A percentile compares a stretch with the other conserved stretches of the same genome.
Evolutionary conservation across 2,113 vertebrate genomes (phyloP).

Genomic region (Stigmatopora argus): DNA sequence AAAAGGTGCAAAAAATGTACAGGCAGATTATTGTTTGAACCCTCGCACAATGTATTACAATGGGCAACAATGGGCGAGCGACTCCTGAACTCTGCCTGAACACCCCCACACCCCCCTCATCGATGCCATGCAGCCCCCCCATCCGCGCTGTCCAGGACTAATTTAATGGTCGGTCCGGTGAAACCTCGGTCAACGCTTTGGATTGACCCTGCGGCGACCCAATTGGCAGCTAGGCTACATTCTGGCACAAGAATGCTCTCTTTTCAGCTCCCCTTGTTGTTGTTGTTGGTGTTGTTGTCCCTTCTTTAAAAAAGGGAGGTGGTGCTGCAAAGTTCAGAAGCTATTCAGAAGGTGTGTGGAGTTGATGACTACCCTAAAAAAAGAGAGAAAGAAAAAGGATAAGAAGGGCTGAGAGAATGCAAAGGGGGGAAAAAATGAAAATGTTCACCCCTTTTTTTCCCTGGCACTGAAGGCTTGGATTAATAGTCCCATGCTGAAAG

Average conservation of each 20-base stretch:
- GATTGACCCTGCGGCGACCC: slow-evolving; percentile 63
- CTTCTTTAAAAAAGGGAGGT: not conserved
- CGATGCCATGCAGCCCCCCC: slow-evolving; percentile 36
- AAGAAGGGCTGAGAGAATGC: slow-evolving; percentile 9
- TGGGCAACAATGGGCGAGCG: slow-evolving; percentile 49
- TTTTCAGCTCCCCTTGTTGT: slow-evolving; percentile 53
- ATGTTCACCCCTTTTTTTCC: slow-evolving; percentile 43
- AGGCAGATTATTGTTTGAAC: too few species aligned
- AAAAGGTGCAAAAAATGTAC: too few species aligned
- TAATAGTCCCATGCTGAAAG: slow-evolving; percentile 40
- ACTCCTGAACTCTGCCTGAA: slow-evolving; percentile 63
- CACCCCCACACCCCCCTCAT: slow-evolving; percentile 34
- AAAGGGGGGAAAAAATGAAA: slow-evolving; percentile 50
- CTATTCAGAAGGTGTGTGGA: slow-evolving; percentile 22
- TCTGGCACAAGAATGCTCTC: slow-evolving; percentile 57
- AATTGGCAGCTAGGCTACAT: slow-evolving; percentile 63
- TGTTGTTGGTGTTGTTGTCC: slow-evolving; percentile 18
- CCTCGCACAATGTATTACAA: not conserved
- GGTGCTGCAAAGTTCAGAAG: slow-evolving; percentile 47
- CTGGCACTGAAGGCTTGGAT: slow-evolving; percentile 23
- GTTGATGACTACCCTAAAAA: slow-evolving; percentile 42
- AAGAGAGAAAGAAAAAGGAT: slow-evolving; percentile 8
- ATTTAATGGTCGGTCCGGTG: slow-evolving; percentile 61
- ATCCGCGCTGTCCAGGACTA: slow-evolving; percentile 50
- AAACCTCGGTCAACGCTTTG: slow-evolving; percentile 62